A percentile compares a stretch with the other conserved stretches of the same genome.
These are phyloP conservation scores for Acronicta aceris DNA, from an alignment of 2,888 invertebrate genomes.

Conservation along the genomic window DNA sequence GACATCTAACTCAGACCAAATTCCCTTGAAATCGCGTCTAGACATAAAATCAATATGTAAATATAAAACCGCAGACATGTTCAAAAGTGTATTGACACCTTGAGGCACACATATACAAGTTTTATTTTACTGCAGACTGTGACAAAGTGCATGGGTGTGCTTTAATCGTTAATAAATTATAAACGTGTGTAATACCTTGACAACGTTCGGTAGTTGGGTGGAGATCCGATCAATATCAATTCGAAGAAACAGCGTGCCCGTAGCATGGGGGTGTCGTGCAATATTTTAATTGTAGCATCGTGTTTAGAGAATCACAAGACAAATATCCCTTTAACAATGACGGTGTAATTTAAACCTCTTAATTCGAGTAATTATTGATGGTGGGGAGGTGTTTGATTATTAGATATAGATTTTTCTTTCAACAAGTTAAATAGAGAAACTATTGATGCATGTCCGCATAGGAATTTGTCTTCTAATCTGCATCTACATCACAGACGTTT, in stretches of 20 bases:
- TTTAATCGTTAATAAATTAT: slow-evolving; percentile 16
- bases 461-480: too few relatives aligned
- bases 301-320: not conserved
- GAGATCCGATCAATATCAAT: slow-evolving; percentile 36
- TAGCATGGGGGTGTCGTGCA: slow-evolving; percentile 19
- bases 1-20: slow-evolving; percentile 31
- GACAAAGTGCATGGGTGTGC: not conserved
- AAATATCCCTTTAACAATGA: too few relatives aligned
- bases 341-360: too few relatives aligned
- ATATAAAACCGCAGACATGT: slow-evolving; percentile 43
- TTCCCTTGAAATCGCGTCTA: slow-evolving; percentile 42
- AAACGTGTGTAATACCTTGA: slow-evolving; percentile 9
- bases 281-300: not conserved
- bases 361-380: too few relatives aligned
- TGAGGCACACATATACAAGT: slow-evolving; percentile 3
- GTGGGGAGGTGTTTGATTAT: too few relatives aligned
- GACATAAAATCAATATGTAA: slow-evolving; percentile 48
- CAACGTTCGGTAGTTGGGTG: slow-evolving; percentile 18
- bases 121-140: slow-evolving; percentile 4
- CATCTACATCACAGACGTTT: too few relatives aligned
- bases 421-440: not conserved
- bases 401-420: too few relatives aligned
- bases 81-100: slow-evolving; percentile 52
- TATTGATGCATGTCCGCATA: not conserved
- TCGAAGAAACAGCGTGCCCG: slow-evolving; percentile 9